Evolutionary conservation across 2,113 vertebrate species (phyloP).

Genomic region (Haemorhous mexicanus): DNA sequence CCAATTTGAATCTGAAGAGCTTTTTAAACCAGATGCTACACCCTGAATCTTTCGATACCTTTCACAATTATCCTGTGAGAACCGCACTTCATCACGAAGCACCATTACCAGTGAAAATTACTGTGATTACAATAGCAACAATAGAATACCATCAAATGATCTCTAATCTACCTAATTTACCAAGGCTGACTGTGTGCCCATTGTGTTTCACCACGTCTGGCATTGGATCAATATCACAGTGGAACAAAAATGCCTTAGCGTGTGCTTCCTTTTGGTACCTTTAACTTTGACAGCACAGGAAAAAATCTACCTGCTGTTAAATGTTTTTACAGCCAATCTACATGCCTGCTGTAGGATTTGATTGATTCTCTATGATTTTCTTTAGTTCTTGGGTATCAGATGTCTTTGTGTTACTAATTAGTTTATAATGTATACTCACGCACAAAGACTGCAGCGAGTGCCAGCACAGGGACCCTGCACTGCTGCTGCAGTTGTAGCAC

Average conservation of each 20-base stretch:
- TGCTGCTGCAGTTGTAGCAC: neutral
- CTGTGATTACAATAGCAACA: constrained; percentile 79
- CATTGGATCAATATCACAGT: constrained; percentile 54
- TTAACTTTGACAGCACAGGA: constrained; percentile 34
- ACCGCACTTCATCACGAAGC: constrained; percentile 75
- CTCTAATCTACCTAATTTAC: constrained; percentile 76
- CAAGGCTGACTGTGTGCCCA: constrained; percentile 68
- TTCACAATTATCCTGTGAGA: constrained; percentile 77
- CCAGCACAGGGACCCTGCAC: constrained; percentile 14
- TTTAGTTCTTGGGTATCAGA: neutral
- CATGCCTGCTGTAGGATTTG: constrained; percentile 26
- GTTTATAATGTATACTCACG: neutral
- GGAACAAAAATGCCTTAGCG: constrained; percentile 57
- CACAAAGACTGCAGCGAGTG: constrained; percentile 49
- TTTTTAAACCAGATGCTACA: constrained; percentile 80
- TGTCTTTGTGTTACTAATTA: constrained; percentile 31
- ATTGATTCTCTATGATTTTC: constrained; percentile 25
- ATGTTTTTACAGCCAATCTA: neutral
- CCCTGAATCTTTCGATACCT: constrained; percentile 73
- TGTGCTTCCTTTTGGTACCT: constrained; percentile 26
- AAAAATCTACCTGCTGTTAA: constrained; percentile 1
- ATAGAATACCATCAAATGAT: constrained; percentile 74
- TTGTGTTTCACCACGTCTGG: constrained; percentile 56
- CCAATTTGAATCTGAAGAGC: constrained; percentile 82
- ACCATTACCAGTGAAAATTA: constrained; percentile 77